Evolutionary conservation across 1,140 invertebrate species (phyloP), one percentile per base, ranked within the genome.

Genomic region (Rhynchophorus ferrugineus): DNA sequence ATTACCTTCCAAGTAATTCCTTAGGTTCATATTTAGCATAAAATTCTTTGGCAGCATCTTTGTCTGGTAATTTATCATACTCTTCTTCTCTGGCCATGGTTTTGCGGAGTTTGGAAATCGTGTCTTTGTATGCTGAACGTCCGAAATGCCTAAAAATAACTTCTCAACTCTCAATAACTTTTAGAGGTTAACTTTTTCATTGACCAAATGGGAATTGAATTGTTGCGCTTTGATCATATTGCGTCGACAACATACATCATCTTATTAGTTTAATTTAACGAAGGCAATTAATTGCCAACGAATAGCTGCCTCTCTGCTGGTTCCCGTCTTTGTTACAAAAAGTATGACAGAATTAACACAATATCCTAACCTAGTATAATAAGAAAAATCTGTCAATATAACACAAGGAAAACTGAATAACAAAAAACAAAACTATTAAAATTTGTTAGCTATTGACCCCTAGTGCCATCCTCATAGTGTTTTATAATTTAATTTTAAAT

Each of bases 11-110:
- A 43, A 98, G 79, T 60, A 98, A 89, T 75, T 98, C 94, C 71
- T 97, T 98, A 2, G 94, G 92, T 70, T 98, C 95, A 73, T 98
- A 99, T 76, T 93, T 95, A 11, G 92, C 91, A 71, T 99, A 98
- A 72, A 98, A 99, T 64, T 87, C 88, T 71, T 90, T 91, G 3
- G 89, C 88, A 52, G 87, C 89, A 74, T 90, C 87, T 74, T 89
- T 88, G 70, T 91, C 88, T 5, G 88, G 89, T 49, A 92, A 72
- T 65, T 85, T 77, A 69, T 91, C 87, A 56, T 81, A 80, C 58
- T 81, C 80, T 69, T 91, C 88, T 60, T 85, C 83, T 69, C 89
- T 87, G 34, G 85, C 85, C 84, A 87, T 86, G 6, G 5, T 60
- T 45, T 54, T 24, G 9, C 50, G 22, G 20, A 52, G 18, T 39